Evolutionary conservation across 2,113 vertebrate genomes (phyloP).

Genomic region (Daphoenositta chrysoptera): DNA sequence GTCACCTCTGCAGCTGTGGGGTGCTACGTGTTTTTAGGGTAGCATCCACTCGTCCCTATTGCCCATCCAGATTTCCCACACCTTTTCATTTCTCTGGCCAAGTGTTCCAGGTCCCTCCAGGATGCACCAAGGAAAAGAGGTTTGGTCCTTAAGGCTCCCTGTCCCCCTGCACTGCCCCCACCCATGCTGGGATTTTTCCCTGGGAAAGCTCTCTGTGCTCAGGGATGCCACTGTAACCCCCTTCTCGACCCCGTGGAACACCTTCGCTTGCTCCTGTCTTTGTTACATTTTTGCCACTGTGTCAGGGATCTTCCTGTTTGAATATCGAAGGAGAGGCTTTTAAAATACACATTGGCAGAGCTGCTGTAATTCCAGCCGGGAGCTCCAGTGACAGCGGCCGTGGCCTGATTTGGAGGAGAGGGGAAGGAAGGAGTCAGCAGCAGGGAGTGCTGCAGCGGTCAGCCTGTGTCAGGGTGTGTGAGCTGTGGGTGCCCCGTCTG

Average conservation of each 20-base stretch:
- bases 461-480: background rate
- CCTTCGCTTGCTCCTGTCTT: background rate
- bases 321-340: background rate
- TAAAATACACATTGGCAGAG: background rate
- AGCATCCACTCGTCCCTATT: fast-evolving
- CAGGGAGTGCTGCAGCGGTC: background rate
- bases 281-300: background rate
- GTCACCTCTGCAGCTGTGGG: background rate
- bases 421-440: background rate
- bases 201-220: background rate
- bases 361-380: constrained; percentile 4
- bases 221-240: fast-evolving
- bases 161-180: fast-evolving
- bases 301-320: background rate
- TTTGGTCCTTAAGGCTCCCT: background rate
- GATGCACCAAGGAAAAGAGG: background rate
- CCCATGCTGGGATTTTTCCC: background rate
- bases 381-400: background rate
- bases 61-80: background rate
- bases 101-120: background rate
- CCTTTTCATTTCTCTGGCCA: background rate
- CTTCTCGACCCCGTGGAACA: fast-evolving
- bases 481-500: background rate
- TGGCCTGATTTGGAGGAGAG: background rate
- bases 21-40: fast-evolving